phyloP scores from a whole-genome alignment of 2,888 invertebrate genomes.

The Acleris laterana region DNA sequence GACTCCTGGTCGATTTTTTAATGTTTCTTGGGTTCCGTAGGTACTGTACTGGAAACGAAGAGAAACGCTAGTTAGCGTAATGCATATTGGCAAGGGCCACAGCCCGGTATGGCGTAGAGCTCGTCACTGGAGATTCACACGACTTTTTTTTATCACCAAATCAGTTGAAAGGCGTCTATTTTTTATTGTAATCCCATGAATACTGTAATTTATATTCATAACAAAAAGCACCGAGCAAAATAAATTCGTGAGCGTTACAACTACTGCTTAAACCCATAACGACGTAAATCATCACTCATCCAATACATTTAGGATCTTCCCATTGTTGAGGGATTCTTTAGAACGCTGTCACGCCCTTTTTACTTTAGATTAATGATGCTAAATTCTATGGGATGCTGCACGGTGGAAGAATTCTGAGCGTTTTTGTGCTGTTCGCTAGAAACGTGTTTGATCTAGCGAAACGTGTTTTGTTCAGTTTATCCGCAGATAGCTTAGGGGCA shows the following conservation, averaged over 20 bases:
- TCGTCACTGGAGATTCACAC: no score
- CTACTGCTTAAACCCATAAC: conserved; percentile 1
- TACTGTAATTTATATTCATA: background rate
- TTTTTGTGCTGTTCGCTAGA: conserved; percentile 10
- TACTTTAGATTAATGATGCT: conserved; percentile 29
- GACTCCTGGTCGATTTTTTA: no score
- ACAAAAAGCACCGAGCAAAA: conserved; percentile 21
- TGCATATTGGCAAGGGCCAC: no score
- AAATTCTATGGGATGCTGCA: conserved; percentile 26
- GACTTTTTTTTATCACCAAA: background rate
- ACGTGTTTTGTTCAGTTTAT: conserved; percentile 3
- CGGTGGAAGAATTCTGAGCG: conserved; percentile 21
- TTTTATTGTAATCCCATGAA: conserved; percentile 1
- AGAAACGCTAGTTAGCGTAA: no score
- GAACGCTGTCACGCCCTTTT: conserved; percentile 27
- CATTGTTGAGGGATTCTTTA: background rate
- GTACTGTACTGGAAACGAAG: no score
- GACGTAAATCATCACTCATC: conserved; percentile 6
- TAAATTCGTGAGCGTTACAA: background rate
- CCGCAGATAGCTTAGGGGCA: background rate
- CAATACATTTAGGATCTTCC: conserved; percentile 2
- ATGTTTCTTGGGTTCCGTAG: no score
- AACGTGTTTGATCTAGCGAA: conserved; percentile 20
- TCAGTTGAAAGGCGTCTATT: background rate
- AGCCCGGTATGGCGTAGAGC: no score